A percentile compares a stretch with the other conserved stretches of the same genome.
These are phyloP conservation scores for Nephrotoma appendiculata DNA, from an alignment of 2,888 invertebrate species.

Conservation along the genomic window DNA sequence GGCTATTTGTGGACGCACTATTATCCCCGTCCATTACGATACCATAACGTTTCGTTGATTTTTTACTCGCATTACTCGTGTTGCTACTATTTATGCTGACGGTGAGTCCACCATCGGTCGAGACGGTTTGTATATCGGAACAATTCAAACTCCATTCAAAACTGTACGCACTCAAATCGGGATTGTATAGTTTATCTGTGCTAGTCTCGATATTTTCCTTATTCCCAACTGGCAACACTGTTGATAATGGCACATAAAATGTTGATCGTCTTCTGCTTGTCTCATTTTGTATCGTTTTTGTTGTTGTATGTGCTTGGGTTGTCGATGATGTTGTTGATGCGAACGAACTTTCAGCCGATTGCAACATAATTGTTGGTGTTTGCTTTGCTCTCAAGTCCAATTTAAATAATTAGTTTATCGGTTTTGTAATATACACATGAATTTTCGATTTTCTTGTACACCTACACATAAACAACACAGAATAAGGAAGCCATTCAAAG, in stretches of 20 bases:
- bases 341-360: slow-evolving; percentile 14
- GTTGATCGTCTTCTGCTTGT: slow-evolving; percentile 50
- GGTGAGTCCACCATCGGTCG: slow-evolving; percentile 10
- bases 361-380: slow-evolving; percentile 17
- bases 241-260: slow-evolving; percentile 52
- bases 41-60: slow-evolving; percentile 27
- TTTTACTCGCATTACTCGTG: slow-evolving; percentile 12
- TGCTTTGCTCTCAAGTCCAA: neutral
- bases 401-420: neutral
- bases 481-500: neutral
- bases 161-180: slow-evolving; percentile 22
- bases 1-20: slow-evolving; percentile 11
- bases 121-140: slow-evolving; percentile 18
- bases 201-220: neutral
- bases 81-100: neutral
- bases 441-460: neutral
- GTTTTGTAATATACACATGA: neutral
- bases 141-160: slow-evolving; percentile 27
- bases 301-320: slow-evolving; percentile 16
- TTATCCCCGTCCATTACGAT: slow-evolving; percentile 27
- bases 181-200: slow-evolving; percentile 8
- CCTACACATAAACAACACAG: neutral
- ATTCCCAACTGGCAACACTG: neutral
- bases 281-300: slow-evolving; percentile 21
- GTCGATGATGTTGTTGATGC: slow-evolving; percentile 18